Base-by-base conservation (phyloP, 2,797 vertebrate species). In the Rhynchotus rufescens region DNA sequence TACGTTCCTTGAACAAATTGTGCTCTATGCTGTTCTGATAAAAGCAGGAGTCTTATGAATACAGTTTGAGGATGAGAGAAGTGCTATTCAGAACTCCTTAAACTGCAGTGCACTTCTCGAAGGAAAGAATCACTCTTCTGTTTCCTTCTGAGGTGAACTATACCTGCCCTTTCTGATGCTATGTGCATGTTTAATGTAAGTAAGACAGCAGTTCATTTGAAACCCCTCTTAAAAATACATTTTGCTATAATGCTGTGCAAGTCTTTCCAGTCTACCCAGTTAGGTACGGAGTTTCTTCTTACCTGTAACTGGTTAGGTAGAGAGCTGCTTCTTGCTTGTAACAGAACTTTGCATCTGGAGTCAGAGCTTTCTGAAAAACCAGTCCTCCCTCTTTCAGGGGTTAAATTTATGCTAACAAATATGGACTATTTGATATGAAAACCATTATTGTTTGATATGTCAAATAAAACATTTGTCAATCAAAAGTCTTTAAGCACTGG, bases 391-490 rank as follows among this genome's bases (percentile, higher is more conserved):
- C 97, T 97, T 97, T 61, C 95, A 97, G 93, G 98, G 97, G 98
- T 98, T 98, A 98, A 98, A 94, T 92, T 97, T 97, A 96, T 96
- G 95, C 97, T 97, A 97, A 96, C 97, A 97, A 98, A 97, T 97
- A 97, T 88, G 94, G 96, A 97, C 88, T 98, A 97, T 98, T 98
- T 98, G 97, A 98, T 98, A 98, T 98, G 97, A 98, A 98, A 98
- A 97, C 97, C 97, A 97, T 97, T 97, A 97, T 98, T 98, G 98
- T 98, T 98, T 98, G 97, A 98, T 98, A 98, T 98, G 98, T 98
- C 98, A 98, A 98, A 98, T 98, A 98, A 98, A 98, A 98, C 98
- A 98, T 98, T 98, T 98, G 98, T 98, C 98, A 98, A 98, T 98
- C 98, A 98, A 98, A 98, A 98, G 97, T 97, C 98, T 98, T 98